Conservation (phyloP, 1,140 invertebrate genomes). For the Cotesia vestalis region DNA sequence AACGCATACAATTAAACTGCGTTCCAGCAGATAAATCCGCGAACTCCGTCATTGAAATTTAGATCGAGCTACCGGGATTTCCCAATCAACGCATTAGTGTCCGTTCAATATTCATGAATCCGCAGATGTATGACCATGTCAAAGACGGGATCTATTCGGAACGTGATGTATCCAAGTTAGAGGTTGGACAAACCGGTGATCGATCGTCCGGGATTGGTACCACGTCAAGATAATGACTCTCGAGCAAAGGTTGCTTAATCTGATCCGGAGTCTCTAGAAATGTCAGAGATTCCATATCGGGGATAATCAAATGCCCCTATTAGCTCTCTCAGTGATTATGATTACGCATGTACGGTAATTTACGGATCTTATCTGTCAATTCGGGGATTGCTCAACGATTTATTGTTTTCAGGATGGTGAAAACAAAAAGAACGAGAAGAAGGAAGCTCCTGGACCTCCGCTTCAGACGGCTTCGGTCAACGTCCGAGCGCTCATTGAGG, state of each 20-base stretch:
- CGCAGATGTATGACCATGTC: slow-evolving; percentile 39
- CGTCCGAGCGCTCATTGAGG: slow-evolving; percentile 87
- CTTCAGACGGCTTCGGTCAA: slow-evolving; percentile 88
- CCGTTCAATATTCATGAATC: slow-evolving; percentile 60
- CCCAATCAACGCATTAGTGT: slow-evolving; percentile 54
- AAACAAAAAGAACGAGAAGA: slow-evolving; percentile 85
- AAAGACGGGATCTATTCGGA: slow-evolving; percentile 61
- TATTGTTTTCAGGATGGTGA: slow-evolving; percentile 77
- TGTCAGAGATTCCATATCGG: slow-evolving; percentile 47
- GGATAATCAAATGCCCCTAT: slow-evolving; percentile 62
- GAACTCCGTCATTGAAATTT: slow-evolving; percentile 30
- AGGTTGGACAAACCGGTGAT: slow-evolving; percentile 38
- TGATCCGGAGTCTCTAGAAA: not conserved
- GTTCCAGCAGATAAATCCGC: too few species aligned
- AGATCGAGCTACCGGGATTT: slow-evolving; percentile 36
- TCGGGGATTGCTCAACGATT: slow-evolving; percentile 15
- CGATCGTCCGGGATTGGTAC: not conserved
- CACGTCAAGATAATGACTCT: not conserved
- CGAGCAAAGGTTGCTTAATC: too few species aligned
- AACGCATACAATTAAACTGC: too few species aligned
- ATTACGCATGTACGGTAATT: too few species aligned
- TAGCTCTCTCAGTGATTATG: slow-evolving; percentile 58
- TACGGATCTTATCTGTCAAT: too few species aligned
- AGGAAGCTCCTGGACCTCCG: slow-evolving; percentile 80
- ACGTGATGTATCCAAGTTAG: slow-evolving; percentile 51